Base-by-base conservation (phyloP, 2,113 vertebrate genomes). In the Columba janthina region DNA sequence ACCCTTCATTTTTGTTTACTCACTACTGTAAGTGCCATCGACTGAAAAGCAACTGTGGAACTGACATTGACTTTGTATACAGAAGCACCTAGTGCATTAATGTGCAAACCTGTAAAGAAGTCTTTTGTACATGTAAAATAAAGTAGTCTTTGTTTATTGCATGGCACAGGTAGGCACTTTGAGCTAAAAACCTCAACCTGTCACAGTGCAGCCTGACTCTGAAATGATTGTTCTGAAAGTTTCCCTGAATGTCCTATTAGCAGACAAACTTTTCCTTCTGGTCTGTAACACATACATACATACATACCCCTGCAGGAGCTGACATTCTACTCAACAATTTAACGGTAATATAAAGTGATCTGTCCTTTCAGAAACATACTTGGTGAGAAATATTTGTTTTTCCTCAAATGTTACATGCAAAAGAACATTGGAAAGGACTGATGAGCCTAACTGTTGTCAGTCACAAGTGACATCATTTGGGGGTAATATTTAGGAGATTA, bases 401-500 rank as follows among this genome's bases (percentile, higher is more conserved):
- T 32, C 36, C 10, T 72, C 48, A 48, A 56, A 36, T 1, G 1
- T 54, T 88, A 78, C 38, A 22, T 44, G 51, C 15, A 80, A 66
- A 94, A 81, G 67, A 69, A 87, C 62, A 72, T 79, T 90, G 80
- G 94, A 95, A 94, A 70, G 89, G 78, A 95, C 82, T 40, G 64
- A 96, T 96, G 94, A 96, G 46, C 82, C 82, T 82, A 92, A 90
- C 83, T 7, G 2, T 72, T 97, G 96, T 96, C 97, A 97, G 95
- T 93, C 92, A 96, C 81, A 91, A 97, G 89, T 93, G 97, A 96
- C 95, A 96, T 96, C 83, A 96, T 97, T 97, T 96, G 88, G 84
- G 89, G 88, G 84, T 88, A 95, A 96, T 86, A 90, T 92, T 96
- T 93, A 92, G 94, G 98, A 98, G 97, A 98, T 97, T 94, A 97